Base-by-base conservation (phyloP, 2,113 vertebrate species). In the Nycticryphes semicollaris region DNA sequence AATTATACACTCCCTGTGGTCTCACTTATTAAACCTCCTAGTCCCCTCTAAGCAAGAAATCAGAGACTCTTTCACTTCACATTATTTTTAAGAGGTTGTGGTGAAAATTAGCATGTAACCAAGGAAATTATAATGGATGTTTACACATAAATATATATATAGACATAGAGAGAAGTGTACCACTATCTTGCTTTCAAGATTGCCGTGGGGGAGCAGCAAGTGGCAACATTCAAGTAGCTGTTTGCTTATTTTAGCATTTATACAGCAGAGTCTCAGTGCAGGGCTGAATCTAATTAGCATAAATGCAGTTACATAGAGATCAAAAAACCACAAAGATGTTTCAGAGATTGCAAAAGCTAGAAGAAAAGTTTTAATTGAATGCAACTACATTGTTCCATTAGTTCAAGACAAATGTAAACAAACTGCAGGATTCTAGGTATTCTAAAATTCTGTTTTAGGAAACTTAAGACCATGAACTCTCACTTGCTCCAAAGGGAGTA, bases 251-350 rank as follows among this genome's bases (percentile, higher is more conserved):
- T 92, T 92, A 96, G 67, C 93, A 84, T 89, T 94, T 89, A 50
- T 81, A 64, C 7, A 6, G 28, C 72, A 88, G 84, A 48, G 45
- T 53, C 68, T 47, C 56, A 21, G 5, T 41, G 72, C 31, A 72
- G 53, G 75, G 59, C 91, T 97, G 96, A 95, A 87, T 96, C 84
- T 95, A 95, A 97, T 96, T 93, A 93, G 37, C 48, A 73, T 69
- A 96, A 96, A 86, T 45, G 41, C 43, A 87, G 73, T 84, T 94
- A 81, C 63, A 72, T 14, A 39, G 89, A 91, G 89, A 98, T 96
- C 97, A 95, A 94, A 95, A 95, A 89, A 70, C 17, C 63, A 76
- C 69, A 51, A 70, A 96, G 91, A 86, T 84, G 25, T 92, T 97
- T 94, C 47, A 14, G 96, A 91, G 90, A 96, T 47, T 82, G 70